These are phyloP conservation scores for Temnothorax unifasciatus DNA, from an alignment of 2,888 invertebrate species.

Conservation along the genomic window DNA sequence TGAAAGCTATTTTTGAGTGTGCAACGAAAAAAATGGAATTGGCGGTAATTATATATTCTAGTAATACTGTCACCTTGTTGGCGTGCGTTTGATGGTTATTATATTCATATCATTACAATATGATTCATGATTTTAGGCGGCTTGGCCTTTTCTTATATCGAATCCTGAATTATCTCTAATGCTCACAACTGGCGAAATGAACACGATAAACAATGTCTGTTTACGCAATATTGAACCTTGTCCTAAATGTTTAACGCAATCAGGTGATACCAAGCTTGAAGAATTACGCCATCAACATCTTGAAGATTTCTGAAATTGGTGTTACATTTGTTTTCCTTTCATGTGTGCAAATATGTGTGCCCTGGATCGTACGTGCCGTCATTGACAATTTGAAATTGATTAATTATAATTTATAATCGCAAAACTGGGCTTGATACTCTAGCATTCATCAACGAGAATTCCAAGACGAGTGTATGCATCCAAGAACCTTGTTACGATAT, in stretches of 20 bases:
- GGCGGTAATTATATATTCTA: conserved; percentile 7
- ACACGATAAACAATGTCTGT: neutral
- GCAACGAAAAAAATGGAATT: conserved; percentile 27
- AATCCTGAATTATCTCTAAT: conserved; percentile 10
- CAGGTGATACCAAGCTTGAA: conserved; percentile 26
- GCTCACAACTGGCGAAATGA: conserved; percentile 1
- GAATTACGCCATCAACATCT: neutral
- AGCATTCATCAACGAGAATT: conserved; percentile 7
- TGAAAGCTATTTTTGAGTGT: conserved; percentile 31
- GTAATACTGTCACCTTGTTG: neutral
- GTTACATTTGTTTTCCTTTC: neutral
- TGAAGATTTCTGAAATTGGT: neutral
- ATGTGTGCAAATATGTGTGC: neutral
- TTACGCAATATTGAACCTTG: neutral
- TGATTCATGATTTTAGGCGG: conserved; percentile 4
- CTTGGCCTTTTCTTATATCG: conserved; percentile 7
- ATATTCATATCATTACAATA: neutral
- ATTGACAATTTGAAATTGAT: neutral
- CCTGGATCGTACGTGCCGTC: neutral
- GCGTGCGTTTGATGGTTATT: neutral
- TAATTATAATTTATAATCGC: neutral
- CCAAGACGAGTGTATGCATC: neutral
- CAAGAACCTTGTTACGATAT: neutral
- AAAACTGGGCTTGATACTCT: neutral
- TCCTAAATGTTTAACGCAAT: neutral